Evolutionary conservation across 2,888 invertebrate genomes (phyloP), one percentile per base, ranked within the genome.

Genomic region (Sympetrum striolatum): DNA sequence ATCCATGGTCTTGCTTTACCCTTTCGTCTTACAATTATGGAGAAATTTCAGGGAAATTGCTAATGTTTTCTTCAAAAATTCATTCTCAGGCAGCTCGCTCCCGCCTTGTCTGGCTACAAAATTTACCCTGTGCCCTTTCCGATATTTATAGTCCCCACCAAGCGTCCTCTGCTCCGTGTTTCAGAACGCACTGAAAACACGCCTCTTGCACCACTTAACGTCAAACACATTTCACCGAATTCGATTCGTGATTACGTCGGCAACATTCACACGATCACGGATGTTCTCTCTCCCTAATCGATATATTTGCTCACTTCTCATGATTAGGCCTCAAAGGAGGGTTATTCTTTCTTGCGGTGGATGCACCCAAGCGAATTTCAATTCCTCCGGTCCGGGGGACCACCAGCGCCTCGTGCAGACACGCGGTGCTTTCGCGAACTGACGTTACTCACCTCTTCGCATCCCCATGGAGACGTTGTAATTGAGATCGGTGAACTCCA

Each of bases 391-490:
- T 64, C 25, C 64, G 73, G 14, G 25, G 8, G 31, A 73, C 73
- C 14, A 14, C 14, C 18, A 25, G 73, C 73, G 73, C 73, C 31
- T 2, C 15, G n/a, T 35, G 18, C 37, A 80, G 80, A 22, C 37
- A 3, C 15, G 80, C 80, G 80, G 80, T 80, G n/a, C 22, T 44
- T 31, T 25, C 25, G 39, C 81, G 81, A 81, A 81, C 25, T 44
- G 48, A 48, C 48, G 2, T 44, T 14, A 93, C 94, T 94, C 93
- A 97, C 97, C 97, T 96, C 96, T 96, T 92, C 96, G 95, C 92
- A 96, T 96, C 92, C 97, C 97, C 91, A 96, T 94, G 64, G 95
- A 95, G 31, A 97, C 97, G 0, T 95, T 96, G 93, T 96, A 97
- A 0, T 95, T 95, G 91, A 98, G 95, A 93, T 97, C 96, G 91